Conservation (phyloP, 1,140 invertebrate species). For the Harpegnathos saltator region DNA sequence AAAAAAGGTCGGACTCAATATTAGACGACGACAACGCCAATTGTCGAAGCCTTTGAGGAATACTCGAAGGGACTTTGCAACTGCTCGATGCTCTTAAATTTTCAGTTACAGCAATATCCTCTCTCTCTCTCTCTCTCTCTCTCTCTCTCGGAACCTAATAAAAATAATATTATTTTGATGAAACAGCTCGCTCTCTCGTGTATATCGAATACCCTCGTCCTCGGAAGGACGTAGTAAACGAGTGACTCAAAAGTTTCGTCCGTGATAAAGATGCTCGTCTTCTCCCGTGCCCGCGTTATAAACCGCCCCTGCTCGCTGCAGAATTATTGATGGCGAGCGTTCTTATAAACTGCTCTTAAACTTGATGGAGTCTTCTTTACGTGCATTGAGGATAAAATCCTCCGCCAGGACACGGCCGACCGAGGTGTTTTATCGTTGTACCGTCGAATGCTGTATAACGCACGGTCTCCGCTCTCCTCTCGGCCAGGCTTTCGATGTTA, state of each 20-base stretch:
- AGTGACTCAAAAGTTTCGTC: conserved; percentile 13
- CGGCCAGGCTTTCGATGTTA: neutral
- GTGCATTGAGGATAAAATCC: conserved; percentile 11
- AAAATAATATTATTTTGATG: conserved; percentile 25
- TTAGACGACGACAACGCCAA: neutral
- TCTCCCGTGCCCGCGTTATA: neutral
- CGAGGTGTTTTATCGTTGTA: neutral
- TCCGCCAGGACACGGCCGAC: no score
- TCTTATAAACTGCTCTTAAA: conserved; percentile 39
- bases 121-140: neutral
- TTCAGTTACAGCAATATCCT: neutral
- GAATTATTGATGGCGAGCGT: conserved; percentile 36
- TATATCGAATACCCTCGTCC: no score
- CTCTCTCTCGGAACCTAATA: conserved; percentile 2
- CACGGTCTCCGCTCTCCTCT: neutral
- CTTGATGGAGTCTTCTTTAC: neutral
- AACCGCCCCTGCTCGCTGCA: neutral
- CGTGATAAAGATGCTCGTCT: conserved; percentile 28
- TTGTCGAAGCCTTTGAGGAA: neutral
- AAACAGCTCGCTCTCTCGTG: neutral
- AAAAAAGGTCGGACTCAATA: neutral
- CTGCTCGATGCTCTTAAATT: neutral
- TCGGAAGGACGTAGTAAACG: neutral
- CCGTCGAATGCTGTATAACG: no score
- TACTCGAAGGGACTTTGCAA: neutral